A percentile compares a stretch with the other conserved stretches of the same genome.
Conservation (phyloP, 2,797 vertebrate species). For the Poeciliopsis paucimaculata region DNA sequence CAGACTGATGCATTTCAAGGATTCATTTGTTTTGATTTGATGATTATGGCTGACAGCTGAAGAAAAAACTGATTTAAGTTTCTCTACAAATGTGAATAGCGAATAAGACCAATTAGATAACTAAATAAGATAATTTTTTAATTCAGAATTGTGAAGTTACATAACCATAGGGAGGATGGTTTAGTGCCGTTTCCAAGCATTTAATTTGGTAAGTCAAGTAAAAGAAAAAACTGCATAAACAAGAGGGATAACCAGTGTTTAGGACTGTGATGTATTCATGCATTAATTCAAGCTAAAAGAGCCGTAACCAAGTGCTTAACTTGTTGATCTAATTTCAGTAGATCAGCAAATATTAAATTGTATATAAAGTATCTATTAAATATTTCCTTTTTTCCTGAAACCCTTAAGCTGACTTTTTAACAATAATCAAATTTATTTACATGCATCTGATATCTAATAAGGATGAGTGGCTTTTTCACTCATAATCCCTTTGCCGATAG, state of each 20-base stretch:
- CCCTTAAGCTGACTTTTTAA: background rate
- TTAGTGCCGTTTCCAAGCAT: background rate
- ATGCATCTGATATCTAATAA: background rate
- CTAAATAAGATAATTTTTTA: background rate
- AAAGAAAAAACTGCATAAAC: background rate
- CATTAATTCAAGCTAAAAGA: background rate
- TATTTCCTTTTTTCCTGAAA: background rate
- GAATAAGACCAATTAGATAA: background rate
- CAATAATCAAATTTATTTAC: background rate
- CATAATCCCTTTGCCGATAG: constrained; percentile 14
- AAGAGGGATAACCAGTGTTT: background rate
- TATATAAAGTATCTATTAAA: background rate
- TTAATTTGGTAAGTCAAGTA: background rate
- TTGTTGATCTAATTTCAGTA: background rate
- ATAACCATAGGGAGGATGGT: background rate
- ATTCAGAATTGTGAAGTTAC: background rate
- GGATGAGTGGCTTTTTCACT: background rate
- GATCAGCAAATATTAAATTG: background rate
- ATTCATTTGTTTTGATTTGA: background rate
- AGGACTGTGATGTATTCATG: background rate
- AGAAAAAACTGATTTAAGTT: background rate
- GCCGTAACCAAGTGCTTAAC: background rate
- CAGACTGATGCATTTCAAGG: background rate
- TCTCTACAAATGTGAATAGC: background rate
- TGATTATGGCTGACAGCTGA: background rate